phyloP scores from a whole-genome alignment of 2,888 invertebrate genomes.

The Tetropium fuscum region DNA sequence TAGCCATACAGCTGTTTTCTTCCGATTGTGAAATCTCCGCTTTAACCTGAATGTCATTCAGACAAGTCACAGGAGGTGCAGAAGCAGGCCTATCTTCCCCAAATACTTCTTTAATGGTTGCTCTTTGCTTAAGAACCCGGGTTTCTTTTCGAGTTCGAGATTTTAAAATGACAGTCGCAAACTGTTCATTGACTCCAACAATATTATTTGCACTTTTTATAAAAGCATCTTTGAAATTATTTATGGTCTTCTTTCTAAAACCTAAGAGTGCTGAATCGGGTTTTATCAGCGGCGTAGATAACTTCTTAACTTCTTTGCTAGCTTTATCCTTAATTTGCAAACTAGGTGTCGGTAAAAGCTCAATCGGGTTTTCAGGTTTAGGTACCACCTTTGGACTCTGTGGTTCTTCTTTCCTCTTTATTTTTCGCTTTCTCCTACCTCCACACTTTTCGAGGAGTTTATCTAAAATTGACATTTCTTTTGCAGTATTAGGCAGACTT shows the following conservation, averaged over 20 bases:
- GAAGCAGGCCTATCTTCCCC: constrained; percentile 85
- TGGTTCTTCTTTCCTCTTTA: constrained; percentile 70
- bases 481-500: constrained; percentile 68
- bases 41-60: constrained; percentile 60
- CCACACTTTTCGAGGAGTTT: constrained; percentile 76
- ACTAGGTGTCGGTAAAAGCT: constrained; percentile 76
- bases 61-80: constrained; percentile 79
- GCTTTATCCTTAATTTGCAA: constrained; percentile 67
- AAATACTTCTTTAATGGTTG: constrained; percentile 86
- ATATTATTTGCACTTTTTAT: constrained; percentile 72
- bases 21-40: constrained; percentile 37
- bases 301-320: constrained; percentile 61
- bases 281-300: constrained; percentile 61
- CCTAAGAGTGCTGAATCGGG: constrained; percentile 73
- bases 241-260: constrained; percentile 77
- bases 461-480: constrained; percentile 72
- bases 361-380: constrained; percentile 70
- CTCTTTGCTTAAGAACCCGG: constrained; percentile 77
- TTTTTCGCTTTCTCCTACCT: constrained; percentile 68
- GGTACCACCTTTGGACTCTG: constrained; percentile 70
- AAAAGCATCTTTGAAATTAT: constrained; percentile 76
- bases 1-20: constrained; percentile 32
- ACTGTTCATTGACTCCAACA: constrained; percentile 72
- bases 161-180: constrained; percentile 79
- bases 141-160: constrained; percentile 83